Evolutionary conservation across 2,888 invertebrate species (phyloP).

Genomic region (Teleiodes luculella): DNA sequence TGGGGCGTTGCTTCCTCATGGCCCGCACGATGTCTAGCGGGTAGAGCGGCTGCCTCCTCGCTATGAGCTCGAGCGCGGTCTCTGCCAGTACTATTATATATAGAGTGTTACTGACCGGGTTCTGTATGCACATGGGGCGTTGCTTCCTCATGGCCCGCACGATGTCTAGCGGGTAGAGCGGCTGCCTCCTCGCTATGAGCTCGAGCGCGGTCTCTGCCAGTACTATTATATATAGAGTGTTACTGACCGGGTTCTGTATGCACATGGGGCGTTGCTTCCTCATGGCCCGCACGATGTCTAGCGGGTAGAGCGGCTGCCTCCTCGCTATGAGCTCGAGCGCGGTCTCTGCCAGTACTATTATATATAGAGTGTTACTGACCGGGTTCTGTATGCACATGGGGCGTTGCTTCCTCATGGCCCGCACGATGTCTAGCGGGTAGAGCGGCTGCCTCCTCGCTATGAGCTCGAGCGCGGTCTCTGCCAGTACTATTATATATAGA

Average conservation of each 20-base stretch:
- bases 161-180: constrained; percentile 97
- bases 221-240: too few relatives aligned
- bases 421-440: constrained; percentile 96
- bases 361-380: too few relatives aligned
- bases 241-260: constrained; percentile 97
- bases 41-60: too few relatives aligned
- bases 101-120: too few relatives aligned
- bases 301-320: constrained; percentile 96
- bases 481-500: constrained; percentile 96
- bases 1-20: too few relatives aligned
- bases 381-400: constrained; percentile 98
- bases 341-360: constrained; percentile 98
- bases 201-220: too few relatives aligned
- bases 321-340: constrained; percentile 95
- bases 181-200: constrained; percentile 93
- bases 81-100: too few relatives aligned
- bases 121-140: constrained; percentile 99
- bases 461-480: constrained; percentile 97
- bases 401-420: constrained; percentile 96
- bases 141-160: constrained; percentile 97
- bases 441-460: constrained; percentile 96
- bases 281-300: constrained; percentile 96
- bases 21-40: too few relatives aligned
- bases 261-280: constrained; percentile 98
- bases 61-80: too few relatives aligned